These are phyloP conservation scores for Odocoileus virginianus DNA, from an alignment of 2,113 vertebrate species.

Conservation along the genomic window DNA sequence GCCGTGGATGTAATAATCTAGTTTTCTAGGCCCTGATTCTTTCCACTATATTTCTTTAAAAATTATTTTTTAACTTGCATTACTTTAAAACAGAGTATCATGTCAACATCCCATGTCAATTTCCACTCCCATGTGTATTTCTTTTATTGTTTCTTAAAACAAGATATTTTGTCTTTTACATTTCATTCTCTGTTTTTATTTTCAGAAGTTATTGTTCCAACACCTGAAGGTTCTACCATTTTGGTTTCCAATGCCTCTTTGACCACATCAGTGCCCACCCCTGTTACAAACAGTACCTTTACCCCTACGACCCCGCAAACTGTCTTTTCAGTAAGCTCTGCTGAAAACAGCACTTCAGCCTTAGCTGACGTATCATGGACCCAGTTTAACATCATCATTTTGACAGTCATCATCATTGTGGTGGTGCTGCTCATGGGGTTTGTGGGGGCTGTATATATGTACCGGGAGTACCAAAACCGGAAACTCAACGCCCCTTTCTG, in stretches of 20 bases:
- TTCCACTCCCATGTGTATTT: constrained; percentile 54
- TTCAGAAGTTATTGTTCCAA: constrained; percentile 79
- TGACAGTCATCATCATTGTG: constrained; percentile 95
- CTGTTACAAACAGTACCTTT: constrained; percentile 78
- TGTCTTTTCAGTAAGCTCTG: constrained; percentile 83
- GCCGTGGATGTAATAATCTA: not conserved
- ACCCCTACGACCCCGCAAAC: constrained; percentile 81
- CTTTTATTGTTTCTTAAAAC: constrained; percentile 70
- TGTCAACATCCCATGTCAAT: constrained; percentile 57
- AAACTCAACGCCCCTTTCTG: constrained; percentile 99
- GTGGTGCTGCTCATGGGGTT: constrained; percentile 95
- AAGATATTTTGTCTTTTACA: constrained; percentile 72
- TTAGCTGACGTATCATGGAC: constrained; percentile 96
- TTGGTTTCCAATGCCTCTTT: constrained; percentile 76
- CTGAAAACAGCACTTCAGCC: constrained; percentile 89
- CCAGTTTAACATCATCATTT: constrained; percentile 96
- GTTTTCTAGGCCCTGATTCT: constrained; percentile 1
- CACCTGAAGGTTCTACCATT: constrained; percentile 73
- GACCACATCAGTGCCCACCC: constrained; percentile 73
- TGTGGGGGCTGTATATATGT: constrained; percentile 95
- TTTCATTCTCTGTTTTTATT: constrained; percentile 73
- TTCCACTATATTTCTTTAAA: constrained; percentile 30
- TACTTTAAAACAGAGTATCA: constrained; percentile 32
- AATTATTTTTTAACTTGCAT: constrained; percentile 47
- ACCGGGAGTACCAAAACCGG: constrained; percentile 96